phyloP scores from a whole-genome alignment of 2,797 vertebrate genomes.

The Epinephelus malabaricus region DNA sequence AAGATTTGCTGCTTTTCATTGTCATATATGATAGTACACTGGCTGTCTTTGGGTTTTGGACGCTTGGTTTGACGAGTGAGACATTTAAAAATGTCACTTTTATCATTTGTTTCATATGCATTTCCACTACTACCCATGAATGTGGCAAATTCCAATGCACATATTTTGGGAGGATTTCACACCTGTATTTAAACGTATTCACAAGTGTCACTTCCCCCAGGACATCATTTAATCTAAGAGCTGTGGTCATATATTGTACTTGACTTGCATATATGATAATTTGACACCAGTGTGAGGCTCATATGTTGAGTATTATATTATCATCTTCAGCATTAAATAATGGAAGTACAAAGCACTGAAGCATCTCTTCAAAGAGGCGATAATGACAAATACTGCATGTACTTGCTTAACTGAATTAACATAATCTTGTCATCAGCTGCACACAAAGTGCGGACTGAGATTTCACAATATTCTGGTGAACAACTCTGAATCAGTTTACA shows the following conservation, averaged over 20 bases:
- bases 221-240: not conserved
- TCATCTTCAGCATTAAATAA: not conserved
- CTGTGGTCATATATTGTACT: not conserved
- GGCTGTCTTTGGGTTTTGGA: not conserved
- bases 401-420: not conserved
- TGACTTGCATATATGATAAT: not conserved
- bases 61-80: not conserved
- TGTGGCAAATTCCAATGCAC: not conserved
- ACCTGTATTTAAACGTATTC: not conserved
- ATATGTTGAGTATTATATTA: not conserved
- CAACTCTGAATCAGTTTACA: constrained; percentile 21
- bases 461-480: constrained; percentile 18
- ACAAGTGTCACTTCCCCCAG: not conserved
- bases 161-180: not conserved
- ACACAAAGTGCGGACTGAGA: not conserved
- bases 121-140: not conserved
- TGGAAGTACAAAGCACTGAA: not conserved
- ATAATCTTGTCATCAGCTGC: not conserved
- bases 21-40: not conserved
- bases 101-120: not conserved
- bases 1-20: not conserved
- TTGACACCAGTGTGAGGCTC: not conserved
- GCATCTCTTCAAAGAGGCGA: constrained; percentile 6
- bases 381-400: not conserved
- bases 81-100: not conserved